Base-by-base conservation (phyloP, 2,888 invertebrate genomes). In the Willowsia nigromaculata region DNA sequence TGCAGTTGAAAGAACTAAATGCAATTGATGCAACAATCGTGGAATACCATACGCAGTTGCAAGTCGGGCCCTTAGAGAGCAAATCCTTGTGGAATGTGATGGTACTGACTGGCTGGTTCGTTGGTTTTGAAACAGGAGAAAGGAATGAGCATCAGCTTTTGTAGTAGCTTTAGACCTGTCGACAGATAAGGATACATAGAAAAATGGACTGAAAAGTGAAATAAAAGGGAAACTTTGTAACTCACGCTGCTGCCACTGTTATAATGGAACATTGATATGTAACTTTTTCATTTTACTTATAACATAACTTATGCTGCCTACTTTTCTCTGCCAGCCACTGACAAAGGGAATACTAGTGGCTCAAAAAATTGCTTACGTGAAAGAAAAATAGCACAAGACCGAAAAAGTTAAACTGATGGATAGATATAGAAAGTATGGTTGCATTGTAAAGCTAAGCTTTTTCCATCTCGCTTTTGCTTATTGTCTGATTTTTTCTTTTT, bases 171-270 rank as follows among this genome's bases (percentile, higher is more conserved):
- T 85, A 74, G 74, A 74, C 71, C 74, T 85, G 85, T 74, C 74
- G 59, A 74, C 85, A 85, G 71, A 74, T 85, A 74, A 83, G 68
- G 37, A 33, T n/a, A 83, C 83, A 27, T 68, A 68, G 68, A 83
- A 74, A 85, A 74, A 85, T 85, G 85, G 85, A 47, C 71, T 74
- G 85, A 85, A 85, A 85, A 74, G 74, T 74, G 85, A 74, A 85
- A 85, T 85, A 74, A 74, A 85, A 85, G 85, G 59, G 27, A 85
- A 85, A 74, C 85, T 85, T 85, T 56, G 85, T 43, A 53, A 85
- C 85, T 85, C 56, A 59, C 59, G 53, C 25, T 78, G 47, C 30
- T 78, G 53, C 53, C 27, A 25, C 27, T 27, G 53, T 30, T 40
- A 78, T 83, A 43, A 71, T 71, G 71, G 71, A 47, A 85, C 85